Percentiles rank a stretch among this genome's conserved stretches.
phyloP scores from a whole-genome alignment of 2,888 invertebrate species.

The Dascillus cervinus region DNA sequence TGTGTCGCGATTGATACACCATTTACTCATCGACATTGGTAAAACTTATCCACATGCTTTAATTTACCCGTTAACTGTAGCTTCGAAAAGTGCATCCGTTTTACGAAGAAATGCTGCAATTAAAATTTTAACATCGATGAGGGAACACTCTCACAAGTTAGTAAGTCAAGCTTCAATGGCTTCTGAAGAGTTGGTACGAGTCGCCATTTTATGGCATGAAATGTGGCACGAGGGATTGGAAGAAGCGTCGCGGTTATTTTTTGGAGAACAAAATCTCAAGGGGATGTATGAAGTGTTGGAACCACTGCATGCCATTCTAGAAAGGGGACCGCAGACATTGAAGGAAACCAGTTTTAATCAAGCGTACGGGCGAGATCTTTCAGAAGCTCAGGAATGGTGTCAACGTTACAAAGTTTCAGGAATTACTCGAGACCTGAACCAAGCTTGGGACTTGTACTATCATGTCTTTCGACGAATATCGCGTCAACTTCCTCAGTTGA shows the following conservation, averaged over 20 bases:
- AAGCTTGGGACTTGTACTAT: constrained; percentile 99
- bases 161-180: constrained; percentile 96
- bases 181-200: constrained; percentile 92
- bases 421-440: constrained; percentile 86
- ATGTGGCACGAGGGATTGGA: constrained; percentile 98
- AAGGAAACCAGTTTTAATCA: constrained; percentile 97
- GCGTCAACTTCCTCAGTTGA: constrained; percentile 86
- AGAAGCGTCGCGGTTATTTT: constrained; percentile 88
- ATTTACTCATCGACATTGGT: constrained; percentile 91
- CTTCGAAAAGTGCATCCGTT: constrained; percentile 85
- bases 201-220: constrained; percentile 99
- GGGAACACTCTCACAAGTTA: constrained; percentile 84
- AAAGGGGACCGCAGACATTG: constrained; percentile 87
- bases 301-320: constrained; percentile 89
- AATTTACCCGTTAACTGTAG: constrained; percentile 95
- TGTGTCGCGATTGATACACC: constrained; percentile 86
- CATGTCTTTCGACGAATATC: constrained; percentile 96
- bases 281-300: constrained; percentile 96
- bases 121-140: constrained; percentile 90
- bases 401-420: constrained; percentile 77
- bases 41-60: constrained; percentile 91
- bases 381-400: constrained; percentile 95
- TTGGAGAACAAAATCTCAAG: constrained; percentile 90
- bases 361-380: constrained; percentile 90
- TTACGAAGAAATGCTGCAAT: constrained; percentile 86